These are phyloP conservation scores for Phenacoccus solenopsis DNA, from an alignment of 1,140 invertebrate genomes.

Conservation along the genomic window DNA sequence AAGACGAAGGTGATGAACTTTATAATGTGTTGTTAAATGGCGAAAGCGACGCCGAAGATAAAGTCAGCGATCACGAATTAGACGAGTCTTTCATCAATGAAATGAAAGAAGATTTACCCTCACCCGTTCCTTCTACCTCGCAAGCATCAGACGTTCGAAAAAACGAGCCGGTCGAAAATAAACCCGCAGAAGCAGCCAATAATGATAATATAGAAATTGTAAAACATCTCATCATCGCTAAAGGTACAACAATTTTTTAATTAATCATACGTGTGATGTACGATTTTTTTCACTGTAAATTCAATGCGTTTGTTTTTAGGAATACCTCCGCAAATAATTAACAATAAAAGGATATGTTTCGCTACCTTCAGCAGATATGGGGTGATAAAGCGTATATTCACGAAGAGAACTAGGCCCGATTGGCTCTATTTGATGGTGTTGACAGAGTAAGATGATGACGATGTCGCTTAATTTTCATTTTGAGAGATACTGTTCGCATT, in stretches of 20 bases:
- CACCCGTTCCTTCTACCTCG: not conserved
- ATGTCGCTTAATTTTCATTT: not conserved
- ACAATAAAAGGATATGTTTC: conserved; percentile 46
- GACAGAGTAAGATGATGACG: conserved; percentile 33
- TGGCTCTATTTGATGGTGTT: conserved; percentile 71
- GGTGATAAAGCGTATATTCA: conserved; percentile 45
- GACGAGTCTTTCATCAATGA: not conserved
- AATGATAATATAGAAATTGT: not conserved
- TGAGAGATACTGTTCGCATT: not conserved
- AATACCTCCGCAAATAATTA: conserved; percentile 48
- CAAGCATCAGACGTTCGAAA: too few relatives aligned
- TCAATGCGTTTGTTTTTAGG: conserved; percentile 44
- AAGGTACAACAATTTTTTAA: not conserved
- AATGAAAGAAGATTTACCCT: not conserved
- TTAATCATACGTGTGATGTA: not conserved
- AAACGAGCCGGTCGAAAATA: not conserved
- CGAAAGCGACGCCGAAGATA: not conserved
- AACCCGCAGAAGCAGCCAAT: not conserved
- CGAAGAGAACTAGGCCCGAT: conserved; percentile 56
- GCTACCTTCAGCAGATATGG: conserved; percentile 48
- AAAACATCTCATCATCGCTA: not conserved
- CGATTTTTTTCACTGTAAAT: too few relatives aligned
- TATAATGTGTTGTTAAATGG: not conserved
- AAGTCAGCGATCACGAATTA: not conserved
- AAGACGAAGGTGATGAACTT: not conserved